phyloP scores from a whole-genome alignment of 2,888 invertebrate species.

The Julus scandinavius region DNA sequence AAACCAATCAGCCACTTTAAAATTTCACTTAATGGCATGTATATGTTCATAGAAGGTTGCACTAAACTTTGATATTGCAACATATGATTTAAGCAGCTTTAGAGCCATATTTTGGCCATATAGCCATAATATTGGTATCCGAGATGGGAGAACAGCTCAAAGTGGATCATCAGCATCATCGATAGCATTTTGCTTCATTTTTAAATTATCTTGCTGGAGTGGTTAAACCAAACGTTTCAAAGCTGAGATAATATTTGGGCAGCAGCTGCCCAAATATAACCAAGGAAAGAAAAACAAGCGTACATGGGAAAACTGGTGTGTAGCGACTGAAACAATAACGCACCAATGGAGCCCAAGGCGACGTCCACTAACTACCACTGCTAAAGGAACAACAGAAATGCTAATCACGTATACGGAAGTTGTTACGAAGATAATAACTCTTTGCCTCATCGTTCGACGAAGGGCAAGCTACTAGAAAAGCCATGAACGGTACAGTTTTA shows the following conservation, averaged over 20 bases:
- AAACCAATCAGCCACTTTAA: no score
- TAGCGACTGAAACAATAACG: not conserved
- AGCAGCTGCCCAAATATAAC: not conserved
- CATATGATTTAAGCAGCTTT: not conserved
- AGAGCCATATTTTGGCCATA: not conserved
- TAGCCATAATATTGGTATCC: not conserved
- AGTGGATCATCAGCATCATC: not conserved
- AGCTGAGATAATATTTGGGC: not conserved
- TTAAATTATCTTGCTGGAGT: not conserved
- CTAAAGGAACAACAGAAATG: slow-evolving; percentile 46
- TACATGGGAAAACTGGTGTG: not conserved
- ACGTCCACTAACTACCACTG: slow-evolving; percentile 40
- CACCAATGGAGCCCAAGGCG: not conserved
- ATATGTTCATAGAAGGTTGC: no score
- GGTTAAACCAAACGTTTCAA: not conserved
- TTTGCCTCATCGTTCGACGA: slow-evolving; percentile 33
- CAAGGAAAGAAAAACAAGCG: not conserved
- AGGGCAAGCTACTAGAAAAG: slow-evolving; percentile 37
- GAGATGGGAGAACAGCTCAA: not conserved
- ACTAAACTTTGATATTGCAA: no score
- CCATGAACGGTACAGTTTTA: slow-evolving; percentile 38
- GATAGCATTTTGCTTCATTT: not conserved
- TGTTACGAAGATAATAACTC: slow-evolving; percentile 33
- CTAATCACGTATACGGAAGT: slow-evolving; percentile 46
- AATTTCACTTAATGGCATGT: no score